Conservation (phyloP, 2,888 invertebrate species). For the Timema cristinae region DNA sequence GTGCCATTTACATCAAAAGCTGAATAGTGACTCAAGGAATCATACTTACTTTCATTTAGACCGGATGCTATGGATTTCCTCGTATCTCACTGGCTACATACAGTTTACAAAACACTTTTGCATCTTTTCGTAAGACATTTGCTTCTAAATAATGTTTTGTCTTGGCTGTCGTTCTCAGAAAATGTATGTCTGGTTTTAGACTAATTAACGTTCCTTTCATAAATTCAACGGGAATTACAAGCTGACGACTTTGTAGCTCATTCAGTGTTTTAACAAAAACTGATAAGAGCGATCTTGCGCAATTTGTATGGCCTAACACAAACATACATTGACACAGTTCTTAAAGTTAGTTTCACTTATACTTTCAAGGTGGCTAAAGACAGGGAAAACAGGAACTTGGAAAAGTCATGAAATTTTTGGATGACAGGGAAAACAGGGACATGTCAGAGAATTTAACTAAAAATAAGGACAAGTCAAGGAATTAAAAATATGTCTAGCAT, state of each 20-base stretch:
- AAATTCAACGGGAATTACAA: conserved; percentile 1
- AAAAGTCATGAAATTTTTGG: no score
- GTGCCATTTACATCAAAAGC: conserved; percentile 3
- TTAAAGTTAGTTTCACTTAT: background rate
- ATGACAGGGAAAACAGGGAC: no score
- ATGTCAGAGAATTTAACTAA: no score
- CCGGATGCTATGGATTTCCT: conserved; percentile 3
- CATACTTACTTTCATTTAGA: background rate
- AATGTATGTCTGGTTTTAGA: background rate
- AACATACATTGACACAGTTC: background rate
- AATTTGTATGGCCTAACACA: no score
- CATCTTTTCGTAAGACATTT: conserved; percentile 1
- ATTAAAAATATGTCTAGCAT: no score
- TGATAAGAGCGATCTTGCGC: no score
- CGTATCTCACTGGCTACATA: conserved; percentile 11
- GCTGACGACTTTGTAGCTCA: background rate
- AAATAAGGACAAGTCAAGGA: no score
- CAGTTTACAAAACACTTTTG: conserved; percentile 6
- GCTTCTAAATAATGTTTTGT: background rate
- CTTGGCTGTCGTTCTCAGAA: conserved; percentile 1
- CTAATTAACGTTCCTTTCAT: conserved; percentile 1
- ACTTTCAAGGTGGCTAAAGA: no score
- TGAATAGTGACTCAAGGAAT: conserved; percentile 2
- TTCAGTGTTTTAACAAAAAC: background rate
- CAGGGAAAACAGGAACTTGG: no score